phyloP scores from a whole-genome alignment of 1,140 invertebrate genomes.

The Macrotrachela quadricornifera region DNA sequence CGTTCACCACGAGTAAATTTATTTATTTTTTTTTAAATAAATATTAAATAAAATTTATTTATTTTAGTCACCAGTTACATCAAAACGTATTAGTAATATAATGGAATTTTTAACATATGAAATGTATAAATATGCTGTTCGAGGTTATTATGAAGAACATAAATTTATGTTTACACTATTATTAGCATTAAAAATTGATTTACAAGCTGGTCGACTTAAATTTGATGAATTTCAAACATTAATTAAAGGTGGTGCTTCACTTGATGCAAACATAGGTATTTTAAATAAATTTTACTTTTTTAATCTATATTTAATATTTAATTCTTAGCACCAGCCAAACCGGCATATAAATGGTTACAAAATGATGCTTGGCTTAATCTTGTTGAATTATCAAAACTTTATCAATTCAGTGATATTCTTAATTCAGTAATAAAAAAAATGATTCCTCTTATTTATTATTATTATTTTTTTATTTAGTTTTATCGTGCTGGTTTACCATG shows the following conservation, averaged over 20 bases:
- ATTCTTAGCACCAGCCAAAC: conserved; percentile 52
- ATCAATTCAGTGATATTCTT: conserved; percentile 55
- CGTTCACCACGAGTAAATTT: conserved; percentile 24
- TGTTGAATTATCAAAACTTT: conserved; percentile 71
- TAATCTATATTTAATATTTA: conserved; percentile 45
- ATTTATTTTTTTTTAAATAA: background rate
- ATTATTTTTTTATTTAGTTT: too few relatives aligned
- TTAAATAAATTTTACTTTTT: conserved; percentile 44
- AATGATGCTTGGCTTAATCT: conserved; percentile 90
- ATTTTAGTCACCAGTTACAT: conserved; percentile 45
- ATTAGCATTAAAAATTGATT: conserved; percentile 81
- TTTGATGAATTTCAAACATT: conserved; percentile 82
- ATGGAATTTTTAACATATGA: conserved; percentile 68
- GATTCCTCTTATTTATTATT: too few relatives aligned
- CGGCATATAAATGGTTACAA: conserved; percentile 75
- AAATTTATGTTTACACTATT: conserved; percentile 80
- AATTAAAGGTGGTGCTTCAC: conserved; percentile 66
- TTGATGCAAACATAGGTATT: conserved; percentile 69
- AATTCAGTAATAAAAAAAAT: conserved; percentile 37
- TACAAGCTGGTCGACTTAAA: conserved; percentile 45
- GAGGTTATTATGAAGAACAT: conserved; percentile 75
- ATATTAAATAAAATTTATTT: background rate
- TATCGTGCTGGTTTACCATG: too few relatives aligned
- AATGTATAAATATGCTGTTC: conserved; percentile 70
- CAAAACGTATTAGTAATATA: conserved; percentile 69